These are phyloP conservation scores for Drosophila parabipectinata DNA, from an alignment of 1,140 invertebrate genomes.

Conservation along the genomic window DNA sequence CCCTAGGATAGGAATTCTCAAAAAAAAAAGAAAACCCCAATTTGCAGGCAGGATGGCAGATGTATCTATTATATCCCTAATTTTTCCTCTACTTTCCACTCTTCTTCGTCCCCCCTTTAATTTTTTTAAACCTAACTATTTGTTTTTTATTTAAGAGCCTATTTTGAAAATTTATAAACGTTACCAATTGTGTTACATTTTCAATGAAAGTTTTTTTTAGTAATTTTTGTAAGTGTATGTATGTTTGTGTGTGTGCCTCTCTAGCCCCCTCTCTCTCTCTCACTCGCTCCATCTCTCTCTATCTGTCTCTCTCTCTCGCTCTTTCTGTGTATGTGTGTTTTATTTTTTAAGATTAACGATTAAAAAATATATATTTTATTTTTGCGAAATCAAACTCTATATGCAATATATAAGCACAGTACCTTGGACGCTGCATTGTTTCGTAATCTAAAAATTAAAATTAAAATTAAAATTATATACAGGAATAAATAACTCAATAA, in stretches of 20 bases:
- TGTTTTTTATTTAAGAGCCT: background rate
- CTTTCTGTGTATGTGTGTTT: constrained; percentile 17
- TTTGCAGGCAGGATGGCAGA: constrained; percentile 12
- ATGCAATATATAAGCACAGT: constrained; percentile 52
- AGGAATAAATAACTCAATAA: constrained; percentile 20
- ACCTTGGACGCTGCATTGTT: constrained; percentile 32
- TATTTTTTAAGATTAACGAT: constrained; percentile 24
- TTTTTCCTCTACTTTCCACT: background rate
- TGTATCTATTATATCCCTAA: constrained; percentile 25
- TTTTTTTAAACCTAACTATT: background rate
- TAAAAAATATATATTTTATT: constrained; percentile 13
- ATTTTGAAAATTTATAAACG: constrained; percentile 15
- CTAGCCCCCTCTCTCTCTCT: no score
- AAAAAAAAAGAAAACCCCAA: constrained; percentile 1
- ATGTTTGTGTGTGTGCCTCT: background rate
- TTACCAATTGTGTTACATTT: constrained; percentile 50
- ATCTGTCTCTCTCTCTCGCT: constrained; percentile 8
- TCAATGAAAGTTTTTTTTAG: constrained; percentile 28
- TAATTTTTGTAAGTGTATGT: background rate
- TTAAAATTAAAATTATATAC: constrained; percentile 16
- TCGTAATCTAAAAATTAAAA: constrained; percentile 6
- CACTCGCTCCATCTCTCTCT: background rate
- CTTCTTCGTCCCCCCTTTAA: background rate
- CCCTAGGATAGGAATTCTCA: constrained; percentile 50
- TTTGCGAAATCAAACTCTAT: constrained; percentile 45